Conservation (phyloP, 2,888 invertebrate genomes). For the Idaea aversata region DNA sequence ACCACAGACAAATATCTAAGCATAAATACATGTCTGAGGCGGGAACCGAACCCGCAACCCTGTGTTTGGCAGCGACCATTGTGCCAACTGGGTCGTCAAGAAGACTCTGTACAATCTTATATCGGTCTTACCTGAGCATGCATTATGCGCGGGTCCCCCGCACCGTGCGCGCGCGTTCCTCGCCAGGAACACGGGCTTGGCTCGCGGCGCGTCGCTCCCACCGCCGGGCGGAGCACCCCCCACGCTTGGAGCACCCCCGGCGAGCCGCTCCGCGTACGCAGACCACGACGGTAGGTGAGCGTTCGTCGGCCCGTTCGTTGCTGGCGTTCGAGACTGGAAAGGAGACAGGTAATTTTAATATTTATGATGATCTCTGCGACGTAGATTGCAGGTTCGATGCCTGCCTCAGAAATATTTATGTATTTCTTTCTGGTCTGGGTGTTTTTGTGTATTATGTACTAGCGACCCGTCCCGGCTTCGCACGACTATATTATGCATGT, state of each 20-base stretch:
- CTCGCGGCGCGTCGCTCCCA: constrained; percentile 50
- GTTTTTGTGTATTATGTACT: no score
- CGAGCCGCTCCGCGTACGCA: constrained; percentile 57
- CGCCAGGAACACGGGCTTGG: constrained; percentile 59
- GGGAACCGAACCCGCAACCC: no score
- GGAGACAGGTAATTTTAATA: neutral
- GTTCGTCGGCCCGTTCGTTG: constrained; percentile 39
- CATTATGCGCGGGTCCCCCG: constrained; percentile 29
- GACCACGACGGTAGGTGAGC: constrained; percentile 56
- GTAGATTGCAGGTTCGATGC: constrained; percentile 2
- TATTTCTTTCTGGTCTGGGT: no score
- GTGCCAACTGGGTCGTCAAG: no score
- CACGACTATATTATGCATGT: no score
- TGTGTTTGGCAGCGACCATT: no score
- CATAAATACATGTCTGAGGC: no score
- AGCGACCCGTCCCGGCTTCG: no score
- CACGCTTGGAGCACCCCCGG: constrained; percentile 48
- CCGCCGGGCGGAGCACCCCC: constrained; percentile 43
- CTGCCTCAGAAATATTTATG: no score
- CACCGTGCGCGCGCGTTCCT: constrained; percentile 60
- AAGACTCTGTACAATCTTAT: no score
- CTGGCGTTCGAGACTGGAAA: constrained; percentile 36
- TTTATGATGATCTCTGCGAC: constrained; percentile 2
- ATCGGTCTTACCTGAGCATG: constrained; percentile 3
- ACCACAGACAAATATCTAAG: no score